These are phyloP conservation scores for Oophaga pumilio DNA, from an alignment of 2,113 vertebrate species.

Conservation along the genomic window DNA sequence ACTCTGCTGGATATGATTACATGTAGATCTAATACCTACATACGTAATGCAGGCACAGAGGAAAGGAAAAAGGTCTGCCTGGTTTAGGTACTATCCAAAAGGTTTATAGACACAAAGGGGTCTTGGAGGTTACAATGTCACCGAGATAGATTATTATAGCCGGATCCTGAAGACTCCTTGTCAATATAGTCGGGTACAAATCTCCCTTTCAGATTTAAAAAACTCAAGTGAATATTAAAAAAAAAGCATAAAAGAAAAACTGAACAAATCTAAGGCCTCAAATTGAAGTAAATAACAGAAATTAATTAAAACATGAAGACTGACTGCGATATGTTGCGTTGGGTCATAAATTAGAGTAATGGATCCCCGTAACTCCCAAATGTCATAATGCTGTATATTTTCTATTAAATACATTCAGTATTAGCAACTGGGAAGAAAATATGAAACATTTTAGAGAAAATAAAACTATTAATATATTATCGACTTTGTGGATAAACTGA, in stretches of 20 bases:
- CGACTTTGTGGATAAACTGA: slow-evolving; percentile 17
- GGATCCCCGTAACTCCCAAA: slow-evolving; percentile 11
- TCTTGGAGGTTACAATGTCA: too few species aligned
- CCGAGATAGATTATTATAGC: too few species aligned
- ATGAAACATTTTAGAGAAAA: slow-evolving; percentile 2
- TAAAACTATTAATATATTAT: slow-evolving; percentile 25
- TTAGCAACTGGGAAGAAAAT: not conserved
- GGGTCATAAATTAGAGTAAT: slow-evolving; percentile 12
- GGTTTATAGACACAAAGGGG: too few species aligned
- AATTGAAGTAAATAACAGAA: not conserved
- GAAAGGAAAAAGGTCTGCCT: too few species aligned
- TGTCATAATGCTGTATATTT: not conserved
- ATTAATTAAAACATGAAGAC: not conserved
- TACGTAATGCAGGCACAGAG: too few species aligned
- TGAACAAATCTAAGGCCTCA: not conserved
- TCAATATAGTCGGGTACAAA: not conserved
- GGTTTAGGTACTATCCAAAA: too few species aligned
- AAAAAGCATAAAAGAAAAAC: not conserved
- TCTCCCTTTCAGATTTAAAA: not conserved
- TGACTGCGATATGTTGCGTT: not conserved
- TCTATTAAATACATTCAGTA: slow-evolving; percentile 16
- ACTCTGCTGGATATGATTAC: too few species aligned
- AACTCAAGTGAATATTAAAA: not conserved
- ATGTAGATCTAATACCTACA: too few species aligned
- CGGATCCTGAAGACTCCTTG: too few species aligned